Evolutionary conservation across 23 tunicate genomes (phyloP), one percentile per base, ranked within the genome.

Genomic region (Ciona savignyi): DNA sequence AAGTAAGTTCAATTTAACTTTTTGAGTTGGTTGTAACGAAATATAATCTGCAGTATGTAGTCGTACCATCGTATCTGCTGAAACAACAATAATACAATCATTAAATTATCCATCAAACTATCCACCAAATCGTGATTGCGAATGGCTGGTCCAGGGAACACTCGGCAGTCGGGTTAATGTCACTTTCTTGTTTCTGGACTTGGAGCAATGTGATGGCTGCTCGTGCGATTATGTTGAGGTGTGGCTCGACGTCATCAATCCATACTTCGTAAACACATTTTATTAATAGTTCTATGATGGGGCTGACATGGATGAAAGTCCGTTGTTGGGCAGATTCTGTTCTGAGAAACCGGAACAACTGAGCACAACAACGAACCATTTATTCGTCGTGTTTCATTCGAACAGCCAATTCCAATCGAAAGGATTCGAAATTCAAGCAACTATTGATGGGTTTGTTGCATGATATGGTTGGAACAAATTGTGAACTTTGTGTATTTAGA

Each of bases 51-150:
- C 71, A 26, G 32, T 11, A 27, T 27, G 71, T 4, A 30, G 30
- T 19, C 71, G 71, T 19, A 27, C 71, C 20, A 67, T 67, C 71
- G 3, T 29, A 4, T 22, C 30, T 26, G 15, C 11, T 19, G 30
- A 26, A 42, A 42, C 56, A 9, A 42, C 56, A 9, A 6, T 28
- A 35, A 91, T 91, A 26, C 97, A 91, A 75, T 84, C 97, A 30
- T 76, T 77, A 3, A 82, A 91, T 62, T 91, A 70, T 70, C 97
- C 97, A n/a, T 66, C 65, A 27, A 74, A 78, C 70, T 94, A 94
- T 75, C 99, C 99, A 0, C 83, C 96, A 1, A 88, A 84, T 77
- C 76, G 85, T 11, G 96, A 95, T 65, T 95, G 99, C 49, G 75
- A 78, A 1, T 95, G 99, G 99, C 63, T 51, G 1, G 77, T 95